Evolutionary conservation across 1,140 invertebrate species (phyloP).

Genomic region (Calliopsis andreniformis): DNA sequence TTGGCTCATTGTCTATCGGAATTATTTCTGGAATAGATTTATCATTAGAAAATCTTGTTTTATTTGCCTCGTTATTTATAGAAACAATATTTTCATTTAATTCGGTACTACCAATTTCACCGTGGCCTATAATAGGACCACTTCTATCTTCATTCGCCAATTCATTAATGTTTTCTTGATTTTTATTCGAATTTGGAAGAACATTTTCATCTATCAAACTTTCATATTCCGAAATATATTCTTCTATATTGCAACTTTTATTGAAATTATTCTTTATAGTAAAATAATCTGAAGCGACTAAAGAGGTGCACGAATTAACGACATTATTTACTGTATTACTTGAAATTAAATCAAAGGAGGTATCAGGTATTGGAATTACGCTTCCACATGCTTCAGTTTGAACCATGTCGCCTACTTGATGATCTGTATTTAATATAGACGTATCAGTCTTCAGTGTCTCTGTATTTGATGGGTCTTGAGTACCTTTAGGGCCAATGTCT

Average conservation of each 20-base stretch:
- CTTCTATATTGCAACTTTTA: neutral
- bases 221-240: conserved; percentile 21
- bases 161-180: neutral
- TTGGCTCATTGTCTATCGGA: conserved; percentile 8
- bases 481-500: conserved; percentile 9
- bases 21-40: neutral
- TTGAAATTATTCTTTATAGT: neutral
- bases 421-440: conserved; percentile 1
- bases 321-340: conserved; percentile 1
- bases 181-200: conserved; percentile 11
- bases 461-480: neutral
- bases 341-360: neutral
- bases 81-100: neutral
- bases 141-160: neutral
- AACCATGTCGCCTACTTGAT: conserved; percentile 17
- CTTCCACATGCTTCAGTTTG: conserved; percentile 38
- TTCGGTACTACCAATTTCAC: neutral
- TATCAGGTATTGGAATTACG: conserved; percentile 37
- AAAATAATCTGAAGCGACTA: conserved; percentile 3
- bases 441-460: conserved; percentile 18
- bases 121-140: neutral
- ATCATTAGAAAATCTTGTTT: neutral
- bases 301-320: neutral
- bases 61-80: neutral
- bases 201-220: conserved; percentile 32